phyloP scores from a whole-genome alignment of 2,113 vertebrate species.

The Piprites chloris region DNA sequence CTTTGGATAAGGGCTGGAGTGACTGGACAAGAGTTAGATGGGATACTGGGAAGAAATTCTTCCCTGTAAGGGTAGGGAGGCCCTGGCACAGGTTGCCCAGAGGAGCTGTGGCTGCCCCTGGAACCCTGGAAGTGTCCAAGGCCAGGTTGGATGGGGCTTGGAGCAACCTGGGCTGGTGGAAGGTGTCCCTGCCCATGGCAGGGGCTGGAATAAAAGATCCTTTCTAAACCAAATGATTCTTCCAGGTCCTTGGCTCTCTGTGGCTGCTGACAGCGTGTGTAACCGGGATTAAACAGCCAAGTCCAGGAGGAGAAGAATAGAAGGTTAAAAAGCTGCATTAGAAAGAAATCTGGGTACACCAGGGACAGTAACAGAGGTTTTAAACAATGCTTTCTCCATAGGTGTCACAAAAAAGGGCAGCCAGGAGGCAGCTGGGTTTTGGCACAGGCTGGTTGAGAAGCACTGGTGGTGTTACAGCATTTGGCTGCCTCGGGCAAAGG shows the following conservation, averaged over 20 bases:
- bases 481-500: neutral
- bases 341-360: neutral
- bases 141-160: fast-evolving
- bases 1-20: neutral
- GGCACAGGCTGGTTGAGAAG: neutral
- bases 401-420: neutral
- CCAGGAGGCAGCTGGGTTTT: neutral
- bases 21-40: neutral
- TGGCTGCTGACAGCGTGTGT: fast-evolving
- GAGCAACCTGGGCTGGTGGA: neutral
- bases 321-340: neutral
- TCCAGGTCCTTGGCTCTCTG: neutral
- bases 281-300: neutral
- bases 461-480: neutral
- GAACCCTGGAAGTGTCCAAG: neutral
- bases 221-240: neutral
- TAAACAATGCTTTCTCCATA: neutral
- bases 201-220: neutral
- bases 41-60: neutral
- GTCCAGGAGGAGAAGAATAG: neutral
- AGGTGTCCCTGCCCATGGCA: neutral
- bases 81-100: neutral
- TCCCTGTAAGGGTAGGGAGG: neutral
- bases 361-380: neutral
- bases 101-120: neutral